These are phyloP conservation scores for Ephialtes manifestator DNA, from an alignment of 2,888 invertebrate species.

Conservation along the genomic window DNA sequence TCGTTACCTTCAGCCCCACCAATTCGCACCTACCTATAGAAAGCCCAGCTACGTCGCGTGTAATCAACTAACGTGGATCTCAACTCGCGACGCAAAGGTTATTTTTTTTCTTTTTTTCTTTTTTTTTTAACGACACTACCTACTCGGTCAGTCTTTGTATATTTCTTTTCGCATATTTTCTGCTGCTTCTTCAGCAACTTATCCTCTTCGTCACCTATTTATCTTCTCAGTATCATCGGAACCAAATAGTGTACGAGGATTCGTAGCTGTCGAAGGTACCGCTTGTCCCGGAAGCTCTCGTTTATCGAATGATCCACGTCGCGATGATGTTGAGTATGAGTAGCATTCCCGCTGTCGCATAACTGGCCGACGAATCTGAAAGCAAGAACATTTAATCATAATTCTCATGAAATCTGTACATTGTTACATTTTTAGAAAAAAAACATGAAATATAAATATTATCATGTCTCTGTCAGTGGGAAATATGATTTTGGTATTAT, in stretches of 20 bases:
- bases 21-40: conserved; percentile 61
- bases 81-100: conserved; percentile 59
- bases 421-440: neutral
- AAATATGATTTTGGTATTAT: no score
- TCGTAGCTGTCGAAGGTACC: conserved; percentile 42
- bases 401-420: neutral
- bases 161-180: conserved; percentile 66
- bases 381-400: conserved; percentile 51
- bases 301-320: conserved; percentile 81
- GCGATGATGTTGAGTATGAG: conserved; percentile 75
- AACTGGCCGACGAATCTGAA: conserved; percentile 76
- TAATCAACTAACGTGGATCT: conserved; percentile 42
- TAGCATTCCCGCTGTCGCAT: conserved; percentile 74
- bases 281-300: conserved; percentile 6
- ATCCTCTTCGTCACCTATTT: conserved; percentile 47
- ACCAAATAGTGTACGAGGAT: conserved; percentile 61
- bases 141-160: conserved; percentile 81
- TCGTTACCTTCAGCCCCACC: conserved; percentile 26
- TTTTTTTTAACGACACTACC: conserved; percentile 78
- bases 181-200: conserved; percentile 36
- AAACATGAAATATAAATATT: no score
- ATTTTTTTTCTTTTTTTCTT: conserved; percentile 56
- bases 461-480: no score
- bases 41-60: conserved; percentile 79
- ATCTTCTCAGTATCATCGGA: conserved; percentile 57